These are phyloP conservation scores for Oriolus oriolus DNA, from an alignment of 2,113 vertebrate genomes.

Conservation along the genomic window DNA sequence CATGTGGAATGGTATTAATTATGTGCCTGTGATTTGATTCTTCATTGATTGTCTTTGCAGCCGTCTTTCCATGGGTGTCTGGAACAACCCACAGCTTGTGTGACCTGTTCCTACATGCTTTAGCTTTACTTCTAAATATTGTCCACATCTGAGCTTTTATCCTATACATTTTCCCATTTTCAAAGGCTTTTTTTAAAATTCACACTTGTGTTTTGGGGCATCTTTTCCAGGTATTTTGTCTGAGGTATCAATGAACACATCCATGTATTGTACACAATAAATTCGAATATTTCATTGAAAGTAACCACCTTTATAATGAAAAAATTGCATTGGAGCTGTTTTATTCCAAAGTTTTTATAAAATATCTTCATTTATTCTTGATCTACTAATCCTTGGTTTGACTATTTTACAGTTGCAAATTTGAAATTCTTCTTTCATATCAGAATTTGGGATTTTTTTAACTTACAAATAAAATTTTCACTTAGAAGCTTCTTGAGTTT, in stretches of 20 bases:
- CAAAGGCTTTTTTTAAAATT: not conserved
- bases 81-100: not conserved
- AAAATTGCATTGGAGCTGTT: not conserved
- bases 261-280: not conserved
- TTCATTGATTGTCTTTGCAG: constrained; percentile 27
- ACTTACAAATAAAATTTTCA: not conserved
- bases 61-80: not conserved
- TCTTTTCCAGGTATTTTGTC: not conserved
- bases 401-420: not conserved
- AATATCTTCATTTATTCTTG: not conserved
- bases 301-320: not conserved
- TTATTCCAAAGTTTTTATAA: not conserved
- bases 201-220: not conserved
- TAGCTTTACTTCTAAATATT: not conserved
- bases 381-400: not conserved
- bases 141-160: not conserved
- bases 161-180: not conserved
- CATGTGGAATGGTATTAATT: constrained; percentile 31
- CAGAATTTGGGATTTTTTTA: not conserved
- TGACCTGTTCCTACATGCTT: not conserved
- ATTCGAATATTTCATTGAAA: not conserved
- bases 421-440: not conserved
- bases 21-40: not conserved
- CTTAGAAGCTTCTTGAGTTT: not conserved
- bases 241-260: not conserved